These are phyloP conservation scores for Palythoa grandis DNA, from an alignment of 92 coral and sea anemone species.

Conservation along the genomic window DNA sequence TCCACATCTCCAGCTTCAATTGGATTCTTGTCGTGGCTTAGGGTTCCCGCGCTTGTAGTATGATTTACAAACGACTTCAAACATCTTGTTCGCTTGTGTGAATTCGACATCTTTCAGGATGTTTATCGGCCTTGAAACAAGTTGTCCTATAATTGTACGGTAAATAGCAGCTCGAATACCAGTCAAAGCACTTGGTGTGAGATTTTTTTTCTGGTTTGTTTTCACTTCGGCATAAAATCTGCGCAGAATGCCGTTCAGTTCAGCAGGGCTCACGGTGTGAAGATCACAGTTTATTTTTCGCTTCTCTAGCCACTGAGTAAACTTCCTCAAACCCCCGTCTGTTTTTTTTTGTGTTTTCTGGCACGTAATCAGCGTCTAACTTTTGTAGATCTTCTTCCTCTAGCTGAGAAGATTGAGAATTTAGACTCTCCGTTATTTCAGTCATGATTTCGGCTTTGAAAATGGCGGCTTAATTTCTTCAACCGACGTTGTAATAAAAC, in stretches of 20 bases:
- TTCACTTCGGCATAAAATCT: not conserved
- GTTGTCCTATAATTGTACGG: not conserved
- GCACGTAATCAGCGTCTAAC: not conserved
- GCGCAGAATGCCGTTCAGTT: not conserved
- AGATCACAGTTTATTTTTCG: not conserved
- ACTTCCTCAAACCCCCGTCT: no score
- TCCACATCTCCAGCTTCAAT: not conserved
- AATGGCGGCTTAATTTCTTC: no score
- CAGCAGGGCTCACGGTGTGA: not conserved
- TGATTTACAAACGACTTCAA: no score
- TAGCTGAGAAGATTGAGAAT: not conserved
- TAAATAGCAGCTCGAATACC: not conserved
- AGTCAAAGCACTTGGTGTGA: not conserved
- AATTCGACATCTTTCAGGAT: not conserved
- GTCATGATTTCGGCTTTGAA: no score
- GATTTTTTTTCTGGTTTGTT: not conserved
- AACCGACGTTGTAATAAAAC: no score
- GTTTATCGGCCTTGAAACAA: not conserved
- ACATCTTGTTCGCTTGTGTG: no score
- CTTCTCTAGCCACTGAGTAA: no score
- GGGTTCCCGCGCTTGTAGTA: not conserved
- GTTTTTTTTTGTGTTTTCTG: not conserved
- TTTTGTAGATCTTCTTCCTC: not conserved
- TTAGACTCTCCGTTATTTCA: not conserved
- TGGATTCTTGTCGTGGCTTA: not conserved